Base-by-base conservation (phyloP, 2,113 vertebrate genomes). In the Speoplatyrhinus poulsoni region DNA sequence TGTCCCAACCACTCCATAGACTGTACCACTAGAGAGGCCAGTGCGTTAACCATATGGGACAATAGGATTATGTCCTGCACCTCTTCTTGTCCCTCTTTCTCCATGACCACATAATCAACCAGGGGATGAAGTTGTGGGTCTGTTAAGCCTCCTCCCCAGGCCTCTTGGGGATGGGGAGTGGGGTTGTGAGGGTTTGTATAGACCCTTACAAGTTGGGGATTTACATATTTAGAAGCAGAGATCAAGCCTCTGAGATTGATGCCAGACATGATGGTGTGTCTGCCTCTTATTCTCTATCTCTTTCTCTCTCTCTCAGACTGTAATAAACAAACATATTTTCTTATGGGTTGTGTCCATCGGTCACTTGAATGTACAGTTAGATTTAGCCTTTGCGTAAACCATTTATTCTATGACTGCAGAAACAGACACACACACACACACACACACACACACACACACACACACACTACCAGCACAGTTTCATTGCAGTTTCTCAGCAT, bases 151-250 rank as follows among this genome's bases (percentile, higher is more conserved):
- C 76, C 1, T 12, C 70, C 82, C 82, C 65, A 81, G 71, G 76
- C 77, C 79, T 78, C 74, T 78, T 83, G 76, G 83, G 82, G 83
- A 87, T 83, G 84, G 73, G 78, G 84, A 86, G 83, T 60, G 76
- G 79, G 88, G 77, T 83, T 81, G 84, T 80, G 78, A 88, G 83
- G 88, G 86, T 88, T 83, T 91, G 81, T 89, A 90, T 87, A 84
- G 83, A 81, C 80, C 80, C 80, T 79, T 82, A 87, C 82, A 82
- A 16, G 81, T 78, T 70, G 79, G 83, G 87, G 92, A 93, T 93
- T 92, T 93, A 90, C 92, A 92, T 92, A 92, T 93, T 92, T 88
- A 81, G 87, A 90, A 89, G 87, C 88, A 88, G 86, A 91, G 91
- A 93, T 91, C 89, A 92, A 89, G 85, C 77, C 84, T 89, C 90